Base-by-base conservation (phyloP, 2,113 vertebrate species). In the Scomber scombrus region DNA sequence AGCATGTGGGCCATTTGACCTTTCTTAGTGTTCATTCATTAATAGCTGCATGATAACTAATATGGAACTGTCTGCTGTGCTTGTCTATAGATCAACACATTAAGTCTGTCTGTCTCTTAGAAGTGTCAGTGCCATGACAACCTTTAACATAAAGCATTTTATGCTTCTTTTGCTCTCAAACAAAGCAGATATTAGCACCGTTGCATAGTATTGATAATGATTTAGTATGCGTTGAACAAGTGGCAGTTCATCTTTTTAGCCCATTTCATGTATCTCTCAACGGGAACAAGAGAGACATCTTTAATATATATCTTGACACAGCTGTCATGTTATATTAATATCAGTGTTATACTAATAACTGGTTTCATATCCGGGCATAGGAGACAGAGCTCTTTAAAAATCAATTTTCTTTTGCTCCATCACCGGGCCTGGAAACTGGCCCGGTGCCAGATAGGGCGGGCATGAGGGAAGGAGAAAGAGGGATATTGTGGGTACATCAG, bases 351-450 rank as follows among this genome's bases (percentile, higher is more conserved):
- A 67, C 76, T 89, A 88, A 92, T 90, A 88, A 85, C 84, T 50
- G 43, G 82, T 80, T 92, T 93, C 76, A 89, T 90, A 89, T 89
- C 82, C 72, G 64, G 64, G 69, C 46, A 54, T 43, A 71, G 84
- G 78, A 87, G 85, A 89, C 68, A 86, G 58, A 72, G 84, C 85
- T 87, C 87, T 92, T 92, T 90, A 88, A 82, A 89, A 93, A 92
- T 93, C 88, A 92, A 92, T 93, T 93, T 92, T 90, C 80, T 87
- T 90, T 89, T 88, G 65, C 87, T 88, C 85, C 82, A 86, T 92
- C 81, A 76, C 85, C 56, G 40, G 80, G 84, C 75, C 86, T 3
- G 52, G 78, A 90, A 90, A 83, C 85, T 91, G 88, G 86, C 77
- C 65, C 1, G 47, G 63, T 85, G 87, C 91, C 90, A 93, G 76